These are phyloP conservation scores for Erinaceus europaeus DNA, from an alignment of 2,113 vertebrate genomes.

Conservation along the genomic window DNA sequence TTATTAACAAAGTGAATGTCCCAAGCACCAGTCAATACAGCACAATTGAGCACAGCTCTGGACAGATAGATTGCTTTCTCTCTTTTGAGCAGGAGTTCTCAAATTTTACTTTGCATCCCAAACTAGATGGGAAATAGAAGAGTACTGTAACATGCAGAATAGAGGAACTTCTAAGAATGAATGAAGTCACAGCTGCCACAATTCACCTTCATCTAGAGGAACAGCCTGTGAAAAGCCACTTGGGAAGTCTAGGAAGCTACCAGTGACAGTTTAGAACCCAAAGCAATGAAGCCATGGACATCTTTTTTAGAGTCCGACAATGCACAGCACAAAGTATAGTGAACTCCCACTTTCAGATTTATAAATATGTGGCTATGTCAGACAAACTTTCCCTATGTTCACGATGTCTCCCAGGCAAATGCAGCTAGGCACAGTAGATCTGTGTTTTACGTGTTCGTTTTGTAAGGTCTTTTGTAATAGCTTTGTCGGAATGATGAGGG, in stretches of 20 bases:
- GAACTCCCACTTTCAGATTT: constrained; percentile 47
- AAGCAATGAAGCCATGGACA: background rate
- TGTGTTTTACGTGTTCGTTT: constrained; percentile 19
- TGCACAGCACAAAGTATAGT: background rate
- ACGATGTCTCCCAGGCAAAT: background rate
- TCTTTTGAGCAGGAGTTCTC: background rate
- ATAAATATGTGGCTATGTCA: constrained; percentile 53
- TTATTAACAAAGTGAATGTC: constrained; percentile 44
- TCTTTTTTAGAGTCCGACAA: background rate
- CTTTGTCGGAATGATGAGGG: constrained; percentile 15
- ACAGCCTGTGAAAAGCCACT: background rate
- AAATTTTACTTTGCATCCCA: background rate
- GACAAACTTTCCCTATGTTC: constrained; percentile 34
- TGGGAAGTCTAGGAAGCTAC: background rate
- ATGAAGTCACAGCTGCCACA: rapidly evolving
- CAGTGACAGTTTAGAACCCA: background rate
- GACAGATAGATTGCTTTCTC: background rate
- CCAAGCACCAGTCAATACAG: constrained; percentile 36
- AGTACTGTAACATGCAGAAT: background rate
- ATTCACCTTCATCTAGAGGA: rapidly evolving
- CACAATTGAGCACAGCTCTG: background rate
- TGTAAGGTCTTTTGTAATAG: background rate
- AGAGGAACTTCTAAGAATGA: background rate
- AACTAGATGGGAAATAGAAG: background rate
- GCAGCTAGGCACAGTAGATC: background rate